phyloP scores from a whole-genome alignment of 2,888 invertebrate species.

The Heliconius sara region DNA sequence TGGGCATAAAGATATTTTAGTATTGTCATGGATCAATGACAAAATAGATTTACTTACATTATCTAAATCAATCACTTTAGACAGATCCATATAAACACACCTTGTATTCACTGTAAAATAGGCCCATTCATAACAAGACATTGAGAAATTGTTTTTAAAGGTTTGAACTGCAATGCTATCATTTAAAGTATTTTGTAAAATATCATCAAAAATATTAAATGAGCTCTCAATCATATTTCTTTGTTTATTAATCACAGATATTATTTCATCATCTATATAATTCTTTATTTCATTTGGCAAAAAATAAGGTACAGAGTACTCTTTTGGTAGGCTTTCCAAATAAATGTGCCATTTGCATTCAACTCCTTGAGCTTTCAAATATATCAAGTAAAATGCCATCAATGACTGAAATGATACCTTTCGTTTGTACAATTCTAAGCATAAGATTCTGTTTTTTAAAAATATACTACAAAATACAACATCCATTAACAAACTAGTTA shows the following conservation, averaged over 20 bases:
- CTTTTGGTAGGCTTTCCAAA: slow-evolving; percentile 86
- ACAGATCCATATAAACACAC: slow-evolving; percentile 88
- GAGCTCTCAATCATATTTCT: slow-evolving; percentile 75
- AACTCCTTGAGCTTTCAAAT: slow-evolving; percentile 84
- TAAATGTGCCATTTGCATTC: slow-evolving; percentile 86
- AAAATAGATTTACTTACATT: slow-evolving; percentile 70
- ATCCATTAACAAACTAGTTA: slow-evolving; percentile 83
- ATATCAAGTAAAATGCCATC: slow-evolving; percentile 88
- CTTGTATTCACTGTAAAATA: slow-evolving; percentile 94
- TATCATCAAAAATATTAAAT: slow-evolving; percentile 73
- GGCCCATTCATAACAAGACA: slow-evolving; percentile 88
- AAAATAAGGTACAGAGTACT: slow-evolving; percentile 88
- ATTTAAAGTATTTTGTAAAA: slow-evolving; percentile 68
- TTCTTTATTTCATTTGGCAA: slow-evolving; percentile 82
- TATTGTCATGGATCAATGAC: slow-evolving; percentile 82
- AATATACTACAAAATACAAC: slow-evolving; percentile 79
- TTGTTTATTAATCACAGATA: slow-evolving; percentile 80
- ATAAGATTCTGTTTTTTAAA: slow-evolving; percentile 70
- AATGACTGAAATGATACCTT: slow-evolving; percentile 87
- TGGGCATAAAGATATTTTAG: slow-evolving; percentile 91
- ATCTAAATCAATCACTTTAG: slow-evolving; percentile 72
- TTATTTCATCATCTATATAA: slow-evolving; percentile 84
- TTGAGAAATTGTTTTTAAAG: slow-evolving; percentile 73
- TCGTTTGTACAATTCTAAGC: slow-evolving; percentile 69
- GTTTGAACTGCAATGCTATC: slow-evolving; percentile 71